Conservation (phyloP, 35 echinoderm and acorn worm genomes). For the Hemicentrotus pulcherrimus region DNA sequence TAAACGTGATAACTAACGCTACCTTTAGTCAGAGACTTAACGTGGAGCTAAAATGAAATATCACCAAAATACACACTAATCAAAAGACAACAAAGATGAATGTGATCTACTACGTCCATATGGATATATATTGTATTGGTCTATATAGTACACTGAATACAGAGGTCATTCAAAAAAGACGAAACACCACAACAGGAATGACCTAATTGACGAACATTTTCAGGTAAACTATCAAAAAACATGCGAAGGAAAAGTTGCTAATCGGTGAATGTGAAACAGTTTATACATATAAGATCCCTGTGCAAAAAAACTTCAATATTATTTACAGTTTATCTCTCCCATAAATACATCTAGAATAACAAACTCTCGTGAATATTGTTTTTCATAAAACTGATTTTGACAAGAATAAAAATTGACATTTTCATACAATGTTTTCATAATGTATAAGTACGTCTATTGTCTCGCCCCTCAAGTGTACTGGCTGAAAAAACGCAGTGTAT, state of each 20-base stretch:
- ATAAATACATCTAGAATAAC: neutral
- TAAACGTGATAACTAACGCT: too few species aligned
- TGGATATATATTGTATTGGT: neutral
- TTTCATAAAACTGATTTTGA: too few species aligned
- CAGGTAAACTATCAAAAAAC: neutral
- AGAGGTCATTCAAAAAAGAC: neutral
- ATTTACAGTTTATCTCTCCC: neutral
- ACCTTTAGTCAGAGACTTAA: too few species aligned
- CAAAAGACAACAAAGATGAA: too few species aligned
- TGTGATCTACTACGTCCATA: neutral
- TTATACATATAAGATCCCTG: neutral
- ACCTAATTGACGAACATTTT: neutral
- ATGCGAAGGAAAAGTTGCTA: neutral
- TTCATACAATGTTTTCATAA: too few species aligned
- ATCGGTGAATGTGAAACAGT: neutral
- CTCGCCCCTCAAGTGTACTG: too few species aligned
- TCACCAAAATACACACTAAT: too few species aligned
- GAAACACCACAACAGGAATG: neutral
- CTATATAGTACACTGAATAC: neutral
- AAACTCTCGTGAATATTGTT: too few species aligned
- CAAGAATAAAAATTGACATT: too few species aligned
- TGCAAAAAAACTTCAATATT: neutral
- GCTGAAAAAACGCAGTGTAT: too few species aligned
- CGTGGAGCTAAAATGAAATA: too few species aligned
- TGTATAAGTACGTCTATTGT: too few species aligned